A percentile compares a stretch with the other conserved stretches of the same genome.
phyloP scores from a whole-genome alignment of 2,113 vertebrate genomes.

The Grus americana region DNA sequence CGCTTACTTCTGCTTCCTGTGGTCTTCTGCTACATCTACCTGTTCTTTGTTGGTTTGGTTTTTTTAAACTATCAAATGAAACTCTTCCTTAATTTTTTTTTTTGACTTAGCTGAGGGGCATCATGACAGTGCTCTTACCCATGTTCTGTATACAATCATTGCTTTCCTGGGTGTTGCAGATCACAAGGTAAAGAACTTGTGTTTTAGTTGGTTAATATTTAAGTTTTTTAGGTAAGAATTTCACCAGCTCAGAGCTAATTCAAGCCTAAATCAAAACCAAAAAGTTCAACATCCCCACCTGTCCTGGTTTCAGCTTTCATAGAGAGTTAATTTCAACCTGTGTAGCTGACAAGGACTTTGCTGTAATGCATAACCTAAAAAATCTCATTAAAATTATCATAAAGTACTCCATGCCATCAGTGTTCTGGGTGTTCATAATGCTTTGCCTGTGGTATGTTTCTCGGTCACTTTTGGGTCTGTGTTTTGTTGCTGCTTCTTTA shows the following conservation, averaged over 20 bases:
- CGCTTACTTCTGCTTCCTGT: neutral
- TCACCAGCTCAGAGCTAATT: neutral
- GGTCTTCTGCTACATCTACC: neutral
- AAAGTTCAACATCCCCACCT: neutral
- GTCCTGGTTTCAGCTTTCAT: too few relatives aligned
- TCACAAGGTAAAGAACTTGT: constrained; percentile 85
- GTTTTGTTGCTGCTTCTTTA: neutral
- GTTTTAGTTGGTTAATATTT: neutral
- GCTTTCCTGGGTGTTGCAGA: constrained; percentile 94
- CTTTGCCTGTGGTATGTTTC: neutral
- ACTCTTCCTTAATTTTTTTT: constrained; percentile 73
- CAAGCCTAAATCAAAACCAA: neutral
- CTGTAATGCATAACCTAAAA: neutral
- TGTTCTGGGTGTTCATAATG: neutral
- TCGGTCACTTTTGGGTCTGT: neutral
- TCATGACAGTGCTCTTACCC: constrained; percentile 96
- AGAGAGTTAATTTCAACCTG: neutral
- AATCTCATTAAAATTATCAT: neutral
- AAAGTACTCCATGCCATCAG: neutral
- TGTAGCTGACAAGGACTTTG: neutral
- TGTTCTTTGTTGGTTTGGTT: neutral
- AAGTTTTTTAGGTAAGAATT: neutral
- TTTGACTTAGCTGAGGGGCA: constrained; percentile 89
- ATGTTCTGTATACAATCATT: constrained; percentile 91
- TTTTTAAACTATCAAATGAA: neutral